A percentile compares a stretch with the other conserved stretches of the same genome.
These are phyloP conservation scores for Aythya baeri DNA, from an alignment of 2,113 vertebrate species.

Conservation along the genomic window DNA sequence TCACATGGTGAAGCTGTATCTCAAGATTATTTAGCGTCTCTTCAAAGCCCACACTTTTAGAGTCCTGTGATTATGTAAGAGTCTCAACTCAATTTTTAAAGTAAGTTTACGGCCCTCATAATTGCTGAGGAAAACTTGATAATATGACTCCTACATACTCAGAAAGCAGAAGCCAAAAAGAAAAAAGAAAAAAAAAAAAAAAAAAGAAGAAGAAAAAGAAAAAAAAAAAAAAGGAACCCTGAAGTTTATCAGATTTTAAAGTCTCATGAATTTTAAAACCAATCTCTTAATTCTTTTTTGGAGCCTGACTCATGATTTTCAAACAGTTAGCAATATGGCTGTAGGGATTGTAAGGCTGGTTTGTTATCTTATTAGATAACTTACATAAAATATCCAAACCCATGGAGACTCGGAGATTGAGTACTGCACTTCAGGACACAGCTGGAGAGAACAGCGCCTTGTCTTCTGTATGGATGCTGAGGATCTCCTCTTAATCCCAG, in stretches of 20 bases:
- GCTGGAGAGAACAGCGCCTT: neutral
- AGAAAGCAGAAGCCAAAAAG: constrained; percentile 43
- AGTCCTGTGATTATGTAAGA: constrained; percentile 64
- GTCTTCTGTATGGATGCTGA: neutral
- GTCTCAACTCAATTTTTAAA: constrained; percentile 54
- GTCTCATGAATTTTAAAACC: constrained; percentile 70
- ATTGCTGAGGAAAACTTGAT: constrained; percentile 65
- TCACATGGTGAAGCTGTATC: constrained; percentile 20
- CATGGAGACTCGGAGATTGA: neutral
- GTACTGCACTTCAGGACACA: constrained; percentile 7
- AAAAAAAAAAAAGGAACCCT: neutral
- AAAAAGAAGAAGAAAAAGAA: neutral
- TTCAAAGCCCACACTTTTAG: constrained; percentile 60
- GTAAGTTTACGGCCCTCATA: constrained; percentile 58
- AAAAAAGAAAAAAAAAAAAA: neutral
- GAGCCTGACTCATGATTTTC: constrained; percentile 67
- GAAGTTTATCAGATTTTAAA: constrained; percentile 65
- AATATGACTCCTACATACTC: constrained; percentile 43
- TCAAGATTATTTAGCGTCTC: constrained; percentile 47
- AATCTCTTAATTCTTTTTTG: constrained; percentile 61
- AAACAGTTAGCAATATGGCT: constrained; percentile 54
- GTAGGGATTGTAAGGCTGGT: constrained; percentile 48
- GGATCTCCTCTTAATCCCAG: constrained; percentile 27
- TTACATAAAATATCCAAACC: constrained; percentile 54
- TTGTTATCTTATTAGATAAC: constrained; percentile 58